Evolutionary conservation across 2,113 vertebrate genomes (phyloP).

Genomic region (Bubo bubo): DNA sequence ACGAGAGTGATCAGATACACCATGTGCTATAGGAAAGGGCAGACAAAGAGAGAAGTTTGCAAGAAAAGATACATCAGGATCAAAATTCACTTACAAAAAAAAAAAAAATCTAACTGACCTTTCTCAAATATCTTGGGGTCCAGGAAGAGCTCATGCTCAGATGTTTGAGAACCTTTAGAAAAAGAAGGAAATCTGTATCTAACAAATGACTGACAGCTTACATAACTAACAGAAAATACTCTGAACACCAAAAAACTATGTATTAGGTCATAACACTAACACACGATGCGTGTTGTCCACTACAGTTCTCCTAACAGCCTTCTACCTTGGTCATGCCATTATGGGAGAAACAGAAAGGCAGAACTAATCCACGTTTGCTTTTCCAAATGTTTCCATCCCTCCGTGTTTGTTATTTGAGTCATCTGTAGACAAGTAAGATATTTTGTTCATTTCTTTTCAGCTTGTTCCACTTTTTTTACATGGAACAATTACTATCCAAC

Average conservation of each 20-base stretch:
- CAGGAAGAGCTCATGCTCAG: constrained; percentile 81
- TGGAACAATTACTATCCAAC: neutral
- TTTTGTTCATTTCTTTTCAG: neutral
- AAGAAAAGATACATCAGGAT: neutral
- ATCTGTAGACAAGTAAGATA: neutral
- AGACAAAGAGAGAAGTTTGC: neutral
- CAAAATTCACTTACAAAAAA: neutral
- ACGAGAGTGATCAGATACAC: neutral
- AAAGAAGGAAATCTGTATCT: constrained; percentile 31
- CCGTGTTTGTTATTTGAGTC: neutral
- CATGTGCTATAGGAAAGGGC: neutral
- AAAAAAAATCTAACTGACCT: constrained; percentile 65
- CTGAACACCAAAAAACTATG: neutral
- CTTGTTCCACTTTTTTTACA: neutral
- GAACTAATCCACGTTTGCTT: neutral
- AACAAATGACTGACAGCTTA: neutral
- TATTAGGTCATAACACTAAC: neutral
- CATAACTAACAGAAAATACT: neutral
- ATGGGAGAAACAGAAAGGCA: neutral
- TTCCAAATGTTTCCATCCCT: neutral
- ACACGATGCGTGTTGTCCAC: neutral
- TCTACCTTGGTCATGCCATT: neutral
- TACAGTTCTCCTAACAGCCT: neutral
- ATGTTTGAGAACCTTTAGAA: constrained; percentile 77
- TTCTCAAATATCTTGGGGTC: constrained; percentile 84